Conservation (phyloP, 2,888 invertebrate genomes). For the Leucophenga montana region DNA sequence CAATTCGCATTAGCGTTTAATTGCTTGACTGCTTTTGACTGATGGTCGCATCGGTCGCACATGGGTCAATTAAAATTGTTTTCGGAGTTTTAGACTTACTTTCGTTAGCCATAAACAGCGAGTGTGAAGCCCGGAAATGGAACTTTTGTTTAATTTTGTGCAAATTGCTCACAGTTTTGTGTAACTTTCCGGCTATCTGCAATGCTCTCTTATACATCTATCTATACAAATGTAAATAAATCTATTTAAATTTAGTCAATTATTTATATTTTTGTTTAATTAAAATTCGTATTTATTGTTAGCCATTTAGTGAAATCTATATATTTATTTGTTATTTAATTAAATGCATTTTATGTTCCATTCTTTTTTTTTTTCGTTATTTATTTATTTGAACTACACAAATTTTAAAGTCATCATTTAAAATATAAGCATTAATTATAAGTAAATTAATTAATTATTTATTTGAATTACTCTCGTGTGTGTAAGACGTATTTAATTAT, state of each 20-base stretch:
- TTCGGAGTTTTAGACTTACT: not conserved
- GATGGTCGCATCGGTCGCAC: too few species aligned
- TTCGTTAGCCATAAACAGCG: slow-evolving; percentile 16
- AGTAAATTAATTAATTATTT: not conserved
- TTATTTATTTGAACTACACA: slow-evolving; percentile 31
- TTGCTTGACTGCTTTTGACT: too few species aligned
- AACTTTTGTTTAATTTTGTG: too few species aligned
- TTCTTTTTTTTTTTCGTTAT: too few species aligned
- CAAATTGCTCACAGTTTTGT: too few species aligned
- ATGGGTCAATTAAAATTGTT: too few species aligned
- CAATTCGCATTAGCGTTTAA: slow-evolving; percentile 33
- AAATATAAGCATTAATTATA: slow-evolving; percentile 27
- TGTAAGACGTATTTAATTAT: not conserved
- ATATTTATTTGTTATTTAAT: slow-evolving; percentile 39
- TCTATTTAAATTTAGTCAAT: not conserved
- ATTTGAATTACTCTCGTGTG: not conserved
- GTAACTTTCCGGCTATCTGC: too few species aligned
- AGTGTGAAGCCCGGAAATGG: not conserved
- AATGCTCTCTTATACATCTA: too few species aligned
- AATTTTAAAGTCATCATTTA: slow-evolving; percentile 25
- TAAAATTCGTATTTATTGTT: slow-evolving; percentile 41
- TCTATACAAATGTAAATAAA: too few species aligned
- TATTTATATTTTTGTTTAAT: not conserved
- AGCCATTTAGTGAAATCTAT: slow-evolving; percentile 57
- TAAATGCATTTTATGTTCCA: slow-evolving; percentile 26